A percentile compares a stretch with the other conserved stretches of the same genome.
Evolutionary conservation across 2,797 vertebrate genomes (phyloP).

Genomic region (Astyanax mexicanus): DNA sequence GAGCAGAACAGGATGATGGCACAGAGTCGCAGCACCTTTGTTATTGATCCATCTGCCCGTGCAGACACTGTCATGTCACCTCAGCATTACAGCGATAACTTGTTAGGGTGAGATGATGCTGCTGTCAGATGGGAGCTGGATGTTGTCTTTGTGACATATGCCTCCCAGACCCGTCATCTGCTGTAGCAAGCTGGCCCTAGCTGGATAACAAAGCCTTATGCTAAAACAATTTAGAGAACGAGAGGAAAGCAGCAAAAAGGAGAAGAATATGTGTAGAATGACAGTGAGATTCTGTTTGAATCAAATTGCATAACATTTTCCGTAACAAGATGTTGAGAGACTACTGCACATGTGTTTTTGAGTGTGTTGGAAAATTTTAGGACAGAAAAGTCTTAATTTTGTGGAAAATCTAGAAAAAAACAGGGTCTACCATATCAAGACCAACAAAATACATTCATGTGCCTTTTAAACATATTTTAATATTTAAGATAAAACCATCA

Average conservation of each 20-base stretch:
- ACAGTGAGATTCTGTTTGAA: neutral
- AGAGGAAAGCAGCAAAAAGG: constrained; percentile 15
- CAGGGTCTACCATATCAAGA: too few relatives aligned
- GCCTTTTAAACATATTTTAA: too few relatives aligned
- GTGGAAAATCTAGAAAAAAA: too few relatives aligned
- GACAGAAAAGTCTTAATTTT: too few relatives aligned
- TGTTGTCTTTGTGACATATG: constrained; percentile 69
- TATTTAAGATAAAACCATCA: too few relatives aligned
- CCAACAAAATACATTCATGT: too few relatives aligned
- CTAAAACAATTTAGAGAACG: constrained; percentile 42
- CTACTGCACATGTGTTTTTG: too few relatives aligned
- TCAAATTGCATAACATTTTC: neutral
- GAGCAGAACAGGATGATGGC: constrained; percentile 19
- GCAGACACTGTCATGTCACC: constrained; percentile 83
- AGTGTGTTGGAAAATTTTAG: too few relatives aligned
- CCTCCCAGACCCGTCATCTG: constrained; percentile 54
- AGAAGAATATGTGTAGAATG: neutral
- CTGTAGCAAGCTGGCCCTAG: constrained; percentile 51
- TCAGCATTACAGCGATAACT: constrained; percentile 84
- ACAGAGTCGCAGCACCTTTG: constrained; percentile 55
- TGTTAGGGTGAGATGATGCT: constrained; percentile 81
- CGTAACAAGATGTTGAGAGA: neutral
- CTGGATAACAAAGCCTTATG: constrained; percentile 48
- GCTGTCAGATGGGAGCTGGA: constrained; percentile 76
- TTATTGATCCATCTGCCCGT: constrained; percentile 82